Conservation (phyloP, 1,140 invertebrate species). For the Tetragonula clypearis region DNA sequence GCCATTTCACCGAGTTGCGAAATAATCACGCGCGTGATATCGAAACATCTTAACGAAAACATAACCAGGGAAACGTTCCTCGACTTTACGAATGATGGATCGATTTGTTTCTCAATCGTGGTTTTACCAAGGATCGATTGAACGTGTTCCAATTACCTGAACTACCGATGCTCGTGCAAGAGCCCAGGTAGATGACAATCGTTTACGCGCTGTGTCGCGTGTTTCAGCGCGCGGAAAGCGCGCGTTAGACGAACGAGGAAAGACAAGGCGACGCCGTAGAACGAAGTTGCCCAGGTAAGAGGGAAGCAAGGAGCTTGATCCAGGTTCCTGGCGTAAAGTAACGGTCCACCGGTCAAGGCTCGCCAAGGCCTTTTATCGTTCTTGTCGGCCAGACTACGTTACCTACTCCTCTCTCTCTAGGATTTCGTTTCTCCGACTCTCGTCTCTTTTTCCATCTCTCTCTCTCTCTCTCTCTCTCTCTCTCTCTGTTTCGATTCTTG, state of each 20-base stretch:
- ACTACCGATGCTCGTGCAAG: background rate
- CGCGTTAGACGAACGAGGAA: background rate
- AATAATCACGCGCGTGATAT: slow-evolving; percentile 1
- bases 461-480: background rate
- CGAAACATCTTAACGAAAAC: background rate
- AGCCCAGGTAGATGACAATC: too few relatives aligned
- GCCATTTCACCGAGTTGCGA: slow-evolving; percentile 1
- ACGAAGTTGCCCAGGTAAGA: slow-evolving; percentile 43
- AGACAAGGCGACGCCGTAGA: background rate
- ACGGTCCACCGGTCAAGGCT: slow-evolving; percentile 78
- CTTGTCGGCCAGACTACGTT: slow-evolving; percentile 53
- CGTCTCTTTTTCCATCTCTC: background rate
- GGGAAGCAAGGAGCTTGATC: slow-evolving; percentile 60
- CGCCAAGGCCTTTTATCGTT: slow-evolving; percentile 76
- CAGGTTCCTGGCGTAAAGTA: slow-evolving; percentile 64
- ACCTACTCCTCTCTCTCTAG: slow-evolving; percentile 15
- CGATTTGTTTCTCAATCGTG: background rate
- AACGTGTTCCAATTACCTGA: background rate
- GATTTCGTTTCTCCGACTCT: slow-evolving; percentile 54
- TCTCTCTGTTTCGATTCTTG: slow-evolving; percentile 5
- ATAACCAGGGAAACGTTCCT: background rate
- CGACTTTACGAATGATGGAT: slow-evolving; percentile 8
- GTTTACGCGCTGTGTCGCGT: background rate
- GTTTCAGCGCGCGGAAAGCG: background rate
- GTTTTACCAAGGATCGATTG: too few relatives aligned